phyloP scores from a whole-genome alignment of 2,113 vertebrate species.

The Alces alces region DNA sequence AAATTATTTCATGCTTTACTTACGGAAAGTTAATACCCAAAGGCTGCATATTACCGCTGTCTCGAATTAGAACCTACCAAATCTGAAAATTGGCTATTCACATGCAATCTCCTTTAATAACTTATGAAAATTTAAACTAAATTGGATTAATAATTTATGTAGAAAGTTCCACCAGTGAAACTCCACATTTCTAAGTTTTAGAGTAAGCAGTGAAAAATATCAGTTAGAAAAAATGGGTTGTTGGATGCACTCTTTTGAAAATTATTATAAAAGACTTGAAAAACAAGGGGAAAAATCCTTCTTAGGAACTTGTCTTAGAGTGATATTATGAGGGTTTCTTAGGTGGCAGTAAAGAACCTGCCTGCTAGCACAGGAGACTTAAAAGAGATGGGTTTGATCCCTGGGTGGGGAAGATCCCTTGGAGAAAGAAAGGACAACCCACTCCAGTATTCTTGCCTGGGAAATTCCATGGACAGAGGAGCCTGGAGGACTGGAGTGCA shows the following conservation, averaged over 20 bases:
- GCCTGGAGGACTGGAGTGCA: not conserved
- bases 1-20: conserved; percentile 73
- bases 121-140: conserved; percentile 81
- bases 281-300: not conserved
- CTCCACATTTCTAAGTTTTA: conserved; percentile 54
- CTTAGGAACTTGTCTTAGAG: not conserved
- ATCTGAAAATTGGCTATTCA: conserved; percentile 65
- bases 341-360: not conserved
- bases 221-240: not conserved
- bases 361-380: not conserved
- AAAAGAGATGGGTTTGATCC: not conserved
- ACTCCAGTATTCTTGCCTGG: not conserved
- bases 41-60: conserved; percentile 32
- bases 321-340: not conserved
- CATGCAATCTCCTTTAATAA: conserved; percentile 69
- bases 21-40: conserved; percentile 60
- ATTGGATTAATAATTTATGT: conserved; percentile 78
- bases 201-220: not conserved
- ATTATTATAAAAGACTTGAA: conserved; percentile 40
- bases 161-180: conserved; percentile 58
- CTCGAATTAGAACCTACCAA: conserved; percentile 65
- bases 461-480: not conserved
- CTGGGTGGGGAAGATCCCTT: not conserved
- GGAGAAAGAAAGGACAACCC: not conserved
- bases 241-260: not conserved